Percentiles rank a stretch among this genome's conserved stretches.
phyloP scores from a whole-genome alignment of 2,113 vertebrate species.

The Choloepus hoffmanni region DNA sequence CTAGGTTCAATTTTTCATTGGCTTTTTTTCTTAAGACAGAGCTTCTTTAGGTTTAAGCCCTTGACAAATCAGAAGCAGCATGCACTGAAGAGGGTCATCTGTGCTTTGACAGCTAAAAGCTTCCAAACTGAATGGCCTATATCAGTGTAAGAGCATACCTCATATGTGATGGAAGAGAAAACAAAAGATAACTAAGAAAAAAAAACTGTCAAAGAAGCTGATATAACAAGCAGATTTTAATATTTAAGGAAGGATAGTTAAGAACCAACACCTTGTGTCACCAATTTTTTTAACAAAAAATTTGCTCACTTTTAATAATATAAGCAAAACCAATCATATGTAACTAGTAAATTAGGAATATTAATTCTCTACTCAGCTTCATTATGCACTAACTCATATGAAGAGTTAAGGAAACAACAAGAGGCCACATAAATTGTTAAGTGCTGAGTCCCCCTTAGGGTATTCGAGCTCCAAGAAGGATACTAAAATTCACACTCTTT shows the following conservation, averaged over 20 bases:
- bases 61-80: neutral
- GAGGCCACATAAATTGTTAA: neutral
- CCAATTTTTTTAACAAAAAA: neutral
- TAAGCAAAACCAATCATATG: constrained; percentile 24
- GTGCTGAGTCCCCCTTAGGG: neutral
- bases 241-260: constrained; percentile 10
- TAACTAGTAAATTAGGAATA: neutral
- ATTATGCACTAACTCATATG: neutral
- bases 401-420: constrained; percentile 14
- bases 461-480: neutral
- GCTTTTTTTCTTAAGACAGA: neutral
- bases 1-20: neutral
- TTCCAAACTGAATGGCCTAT: neutral
- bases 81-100: neutral
- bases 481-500: constrained; percentile 28
- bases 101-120: neutral
- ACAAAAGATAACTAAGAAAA: neutral
- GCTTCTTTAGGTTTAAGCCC: neutral
- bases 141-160: neutral
- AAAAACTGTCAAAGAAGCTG: neutral
- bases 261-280: neutral
- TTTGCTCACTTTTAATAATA: constrained; percentile 49
- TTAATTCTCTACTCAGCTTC: constrained; percentile 54
- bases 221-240: constrained; percentile 44
- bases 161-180: neutral